Base-by-base conservation (phyloP, 2,113 vertebrate species). In the Melospiza georgiana region DNA sequence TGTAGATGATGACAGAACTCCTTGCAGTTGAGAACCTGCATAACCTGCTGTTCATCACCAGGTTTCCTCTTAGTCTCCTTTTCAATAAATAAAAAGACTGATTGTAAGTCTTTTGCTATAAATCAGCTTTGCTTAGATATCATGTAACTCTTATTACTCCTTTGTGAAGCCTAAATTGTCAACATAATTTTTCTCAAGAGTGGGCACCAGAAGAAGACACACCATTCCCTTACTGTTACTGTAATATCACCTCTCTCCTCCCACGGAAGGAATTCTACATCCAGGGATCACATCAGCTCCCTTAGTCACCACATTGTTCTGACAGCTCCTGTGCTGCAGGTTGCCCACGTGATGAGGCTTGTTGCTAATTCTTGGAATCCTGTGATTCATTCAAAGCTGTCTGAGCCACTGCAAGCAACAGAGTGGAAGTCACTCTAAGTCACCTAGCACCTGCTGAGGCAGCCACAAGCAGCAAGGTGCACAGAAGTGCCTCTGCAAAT, bases 301-400 rank as follows among this genome's bases (percentile, higher is more conserved):
- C 76, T 77, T 37, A 87, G 89, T 84, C 93, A 92, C 86, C 0
- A 0, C 68, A 25, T 19, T 84, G 51, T 24, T 76, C 89, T 82
- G 87, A 80, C 69, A 91, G 73, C 77, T 94, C 46, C 81, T 58
- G 69, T 41, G 73, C 93, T 91, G 68, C 0, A 0, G 14, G 22
- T 31, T 87, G 80, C 73, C 87, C 89, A 86, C 0, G 2, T 74
- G 84, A 59, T 0, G 4, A 78, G 62, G 49, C 58, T 78, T 78
- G 69, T 75, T 8, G 3, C 48, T 57, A 59, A 61, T 78, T 94
- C 93, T 87, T 94, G 80, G 77, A 78, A 94, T 87, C 41, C 82
- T 82, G 66, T 88, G 84, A 90, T 89, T 91, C 80, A 92, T 89
- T 93, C 87, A 87, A 87, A 92, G 46, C 79, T 84, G 90, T 69